Evolutionary conservation across 2,797 vertebrate genomes (phyloP).

Genomic region (Thaleichthys pacificus): DNA sequence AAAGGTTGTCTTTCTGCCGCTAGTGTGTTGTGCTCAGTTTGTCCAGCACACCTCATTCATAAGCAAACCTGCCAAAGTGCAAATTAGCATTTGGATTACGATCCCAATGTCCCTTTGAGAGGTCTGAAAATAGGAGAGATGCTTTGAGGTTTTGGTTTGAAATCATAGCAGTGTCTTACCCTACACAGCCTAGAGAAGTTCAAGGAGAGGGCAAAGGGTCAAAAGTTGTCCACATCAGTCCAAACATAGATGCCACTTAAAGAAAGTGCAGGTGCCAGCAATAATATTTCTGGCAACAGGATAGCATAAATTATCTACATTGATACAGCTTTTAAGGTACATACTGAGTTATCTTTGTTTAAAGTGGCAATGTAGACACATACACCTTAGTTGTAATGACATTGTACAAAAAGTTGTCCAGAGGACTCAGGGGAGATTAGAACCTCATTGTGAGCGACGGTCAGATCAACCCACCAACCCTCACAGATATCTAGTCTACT

Average conservation of each 20-base stretch:
- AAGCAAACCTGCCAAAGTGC: neutral
- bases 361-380: constrained; percentile 23
- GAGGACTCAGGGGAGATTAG: constrained; percentile 8
- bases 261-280: constrained; percentile 2
- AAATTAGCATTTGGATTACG: constrained; percentile 28
- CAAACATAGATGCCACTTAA: neutral
- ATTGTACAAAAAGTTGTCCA: constrained; percentile 15
- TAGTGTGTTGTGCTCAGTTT: neutral
- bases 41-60: neutral
- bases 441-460: constrained; percentile 15
- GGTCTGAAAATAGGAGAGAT: constrained; percentile 20
- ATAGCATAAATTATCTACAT: constrained; percentile 23
- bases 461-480: constrained; percentile 9
- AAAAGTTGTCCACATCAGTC: neutral
- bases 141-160: constrained; percentile 25
- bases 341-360: constrained; percentile 27
- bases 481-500: constrained; percentile 1
- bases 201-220: neutral
- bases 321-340: constrained; percentile 33
- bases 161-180: constrained; percentile 41
- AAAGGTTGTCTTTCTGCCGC: neutral
- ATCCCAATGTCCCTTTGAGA: constrained; percentile 19
- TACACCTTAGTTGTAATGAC: constrained; percentile 25
- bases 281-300: constrained; percentile 2
- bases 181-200: constrained; percentile 39